Evolutionary conservation across 2,113 vertebrate species (phyloP), one percentile per base, ranked within the genome.

Genomic region (Tinamus guttatus): DNA sequence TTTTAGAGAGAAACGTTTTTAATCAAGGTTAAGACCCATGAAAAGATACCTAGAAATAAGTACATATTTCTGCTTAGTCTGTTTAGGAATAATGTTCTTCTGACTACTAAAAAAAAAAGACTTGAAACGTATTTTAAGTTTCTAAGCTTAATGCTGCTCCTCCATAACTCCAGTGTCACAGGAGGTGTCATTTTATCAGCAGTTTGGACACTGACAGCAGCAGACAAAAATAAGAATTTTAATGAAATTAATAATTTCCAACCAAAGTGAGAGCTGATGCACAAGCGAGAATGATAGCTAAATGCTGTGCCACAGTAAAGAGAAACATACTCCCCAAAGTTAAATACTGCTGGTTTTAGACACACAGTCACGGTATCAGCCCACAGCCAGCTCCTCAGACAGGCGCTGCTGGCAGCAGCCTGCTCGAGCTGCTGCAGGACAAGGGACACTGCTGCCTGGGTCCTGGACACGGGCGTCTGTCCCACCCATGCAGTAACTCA

Each of bases 1-100:
- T 54, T 95, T 95, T 74, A 87, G 74, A 73, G 16, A 82, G 83
- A 92, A 96, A 22, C 64, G 20, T 71, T 97, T 97, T 58, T 94
- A 60, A 41, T 83, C 78, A 45, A 73, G 58, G 73, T 30, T 30
- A 56, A 58, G 95, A 96, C 30, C 41, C 82, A 43, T 81, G 85
- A 91, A 90, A 89, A 68, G 59, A 62, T 11, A 49, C 49, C 49
- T 22, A 49, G 21, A 49, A 49, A 49, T 49, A 49, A 49, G 21
- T 49, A 49, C 11, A 49, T 49, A 24, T 49, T 49, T 49, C 20
- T 49, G 9, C 22, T 49, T 22, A 49, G 47, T 49, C 47, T 84
- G 5, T 59, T 87, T 85, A 71, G 92, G 56, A 74, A 32, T 27
- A 75, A 25, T 18, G 15, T n/a, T 69, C 4, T 93, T 95, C 43